Conservation (phyloP, 1,140 invertebrate species). For the Calephelis nemesis region DNA sequence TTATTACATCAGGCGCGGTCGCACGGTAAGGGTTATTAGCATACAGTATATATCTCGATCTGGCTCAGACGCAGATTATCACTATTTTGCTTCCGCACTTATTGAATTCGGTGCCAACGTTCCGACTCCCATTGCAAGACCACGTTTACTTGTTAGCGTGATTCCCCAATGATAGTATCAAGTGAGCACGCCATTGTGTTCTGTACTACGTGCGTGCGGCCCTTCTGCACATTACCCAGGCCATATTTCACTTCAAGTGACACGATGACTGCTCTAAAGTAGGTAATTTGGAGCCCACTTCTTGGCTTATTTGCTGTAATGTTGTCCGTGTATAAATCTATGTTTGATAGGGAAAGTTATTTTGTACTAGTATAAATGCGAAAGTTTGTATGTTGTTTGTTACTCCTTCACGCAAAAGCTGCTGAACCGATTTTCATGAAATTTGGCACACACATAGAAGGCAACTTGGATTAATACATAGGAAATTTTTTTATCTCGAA, state of each 20-base stretch:
- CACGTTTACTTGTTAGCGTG: slow-evolving; percentile 67
- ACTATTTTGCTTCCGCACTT: slow-evolving; percentile 53
- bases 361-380: not conserved
- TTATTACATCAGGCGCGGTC: slow-evolving; percentile 70
- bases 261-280: slow-evolving; percentile 41
- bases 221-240: slow-evolving; percentile 42
- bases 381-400: no score
- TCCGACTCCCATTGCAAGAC: slow-evolving; percentile 50
- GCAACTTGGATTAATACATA: no score
- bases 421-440: no score
- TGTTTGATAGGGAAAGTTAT: slow-evolving; percentile 31
- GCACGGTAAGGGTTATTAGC: slow-evolving; percentile 70
- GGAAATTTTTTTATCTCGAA: no score
- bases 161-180: slow-evolving; percentile 70
- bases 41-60: slow-evolving; percentile 75
- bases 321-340: slow-evolving; percentile 35
- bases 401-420: no score
- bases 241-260: slow-evolving; percentile 47
- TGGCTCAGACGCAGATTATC: slow-evolving; percentile 56
- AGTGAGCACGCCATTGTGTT: slow-evolving; percentile 40
- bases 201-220: slow-evolving; percentile 41
- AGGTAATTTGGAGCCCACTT: slow-evolving; percentile 42
- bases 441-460: no score
- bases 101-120: slow-evolving; percentile 65
- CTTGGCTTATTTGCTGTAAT: slow-evolving; percentile 37